Conservation (phyloP, 2,113 vertebrate species). For the Dromiciops gliroides region DNA sequence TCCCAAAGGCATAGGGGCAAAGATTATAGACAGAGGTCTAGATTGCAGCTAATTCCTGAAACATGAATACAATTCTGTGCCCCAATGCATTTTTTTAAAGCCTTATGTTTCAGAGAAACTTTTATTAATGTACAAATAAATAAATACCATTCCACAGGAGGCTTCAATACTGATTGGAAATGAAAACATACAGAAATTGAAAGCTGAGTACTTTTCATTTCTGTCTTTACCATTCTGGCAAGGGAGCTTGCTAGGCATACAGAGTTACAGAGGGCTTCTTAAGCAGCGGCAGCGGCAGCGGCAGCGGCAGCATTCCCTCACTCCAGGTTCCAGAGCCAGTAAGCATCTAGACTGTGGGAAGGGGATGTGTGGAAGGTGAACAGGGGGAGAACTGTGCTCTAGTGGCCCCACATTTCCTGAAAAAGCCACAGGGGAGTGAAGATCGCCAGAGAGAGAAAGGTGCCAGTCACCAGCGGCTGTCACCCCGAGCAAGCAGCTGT, state of each 20-base stretch:
- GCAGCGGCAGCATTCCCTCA: not conserved
- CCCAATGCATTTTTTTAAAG: slow-evolving; percentile 2
- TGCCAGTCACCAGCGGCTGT: not conserved
- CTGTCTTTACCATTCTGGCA: slow-evolving; percentile 14
- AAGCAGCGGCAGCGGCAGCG: slow-evolving; percentile 1
- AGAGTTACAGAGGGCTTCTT: not conserved
- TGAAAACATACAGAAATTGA: slow-evolving; percentile 22
- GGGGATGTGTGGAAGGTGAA: not conserved
- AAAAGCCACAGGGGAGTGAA: slow-evolving; percentile 1
- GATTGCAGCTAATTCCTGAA: slow-evolving; percentile 10
- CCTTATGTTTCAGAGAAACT: slow-evolving; percentile 25
- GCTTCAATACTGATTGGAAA: slow-evolving; percentile 7
- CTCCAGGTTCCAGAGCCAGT: not conserved
- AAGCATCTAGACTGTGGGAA: slow-evolving; percentile 6
- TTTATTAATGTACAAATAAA: not conserved
- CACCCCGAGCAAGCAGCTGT: slow-evolving; percentile 9
- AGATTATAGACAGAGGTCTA: slow-evolving; percentile 2
- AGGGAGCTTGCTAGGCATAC: not conserved
- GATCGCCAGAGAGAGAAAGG: slow-evolving; percentile 27
- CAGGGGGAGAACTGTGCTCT: slow-evolving; percentile 9
- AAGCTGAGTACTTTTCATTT: slow-evolving; percentile 22
- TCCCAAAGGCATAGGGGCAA: slow-evolving; percentile 27
- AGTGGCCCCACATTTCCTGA: slow-evolving; percentile 4
- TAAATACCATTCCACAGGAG: slow-evolving; percentile 7
- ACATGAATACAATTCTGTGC: not conserved